Evolutionary conservation across 2,888 invertebrate genomes (phyloP).

Genomic region (Drosophila koepferae): DNA sequence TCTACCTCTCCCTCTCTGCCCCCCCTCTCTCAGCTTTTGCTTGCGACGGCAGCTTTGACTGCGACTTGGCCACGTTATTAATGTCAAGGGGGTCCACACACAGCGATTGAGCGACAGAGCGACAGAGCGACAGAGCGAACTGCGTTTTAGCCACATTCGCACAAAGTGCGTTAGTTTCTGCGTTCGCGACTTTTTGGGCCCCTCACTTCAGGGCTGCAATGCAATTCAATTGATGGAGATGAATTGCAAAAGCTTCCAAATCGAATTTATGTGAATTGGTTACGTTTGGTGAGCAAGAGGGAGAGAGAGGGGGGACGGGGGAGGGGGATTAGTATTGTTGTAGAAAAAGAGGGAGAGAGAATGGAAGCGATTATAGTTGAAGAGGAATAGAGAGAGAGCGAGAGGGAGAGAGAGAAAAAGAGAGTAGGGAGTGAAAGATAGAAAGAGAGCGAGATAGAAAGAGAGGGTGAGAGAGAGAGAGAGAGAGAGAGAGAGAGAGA

Average conservation of each 20-base stretch:
- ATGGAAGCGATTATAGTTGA: not conserved
- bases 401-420: too few relatives aligned
- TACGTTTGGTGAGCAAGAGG: not conserved
- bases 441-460: not conserved
- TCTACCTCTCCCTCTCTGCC: not conserved
- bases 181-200: conserved; percentile 34
- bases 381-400: not conserved
- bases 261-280: not conserved
- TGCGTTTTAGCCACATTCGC: conserved; percentile 48
- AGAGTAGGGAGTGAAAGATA: not conserved
- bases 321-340: not conserved
- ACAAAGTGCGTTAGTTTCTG: conserved; percentile 78
- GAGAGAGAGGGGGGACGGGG: not conserved
- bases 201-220: conserved; percentile 46
- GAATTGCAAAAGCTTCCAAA: not conserved
- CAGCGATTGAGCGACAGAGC: conserved; percentile 36
- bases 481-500: not conserved
- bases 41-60: conserved; percentile 21
- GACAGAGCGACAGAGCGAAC: conserved; percentile 43
- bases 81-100: conserved; percentile 78
- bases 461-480: not conserved
- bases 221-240: not conserved
- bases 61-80: conserved; percentile 69
- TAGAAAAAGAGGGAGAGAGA: not conserved
- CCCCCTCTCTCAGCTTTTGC: conserved; percentile 16